Base-by-base conservation (phyloP, 2,113 vertebrate species). In the Gobius niger region DNA sequence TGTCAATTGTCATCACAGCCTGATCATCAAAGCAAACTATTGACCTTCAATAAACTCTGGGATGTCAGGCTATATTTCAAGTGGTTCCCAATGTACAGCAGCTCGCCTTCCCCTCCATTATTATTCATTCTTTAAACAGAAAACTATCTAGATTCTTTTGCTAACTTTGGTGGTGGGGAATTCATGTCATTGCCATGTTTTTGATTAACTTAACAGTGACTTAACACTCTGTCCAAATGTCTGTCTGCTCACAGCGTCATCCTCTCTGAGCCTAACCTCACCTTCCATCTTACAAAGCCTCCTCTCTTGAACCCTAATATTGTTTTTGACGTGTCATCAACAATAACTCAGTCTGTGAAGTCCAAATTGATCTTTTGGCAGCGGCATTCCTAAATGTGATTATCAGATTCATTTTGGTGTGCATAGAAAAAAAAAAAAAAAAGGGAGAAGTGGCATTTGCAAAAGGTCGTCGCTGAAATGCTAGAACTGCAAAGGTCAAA, bases 281-380 rank as follows among this genome's bases (percentile, higher is more conserved):
- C 82, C 59, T 82, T 63, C 53, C 47, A 54, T 76, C 6, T 54
- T 63, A 34, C 81, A 67, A 77, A 78, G 80, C 80, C 85, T 82
- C 63, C 47, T 64, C 68, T 76, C 65, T 69, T 19, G 2, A 63
- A 44, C 44, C 10, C 56, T 54, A 52, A 19, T n/a, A 51, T 78
- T 65, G 19, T 57, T 61, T 9, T 34, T 69, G 56, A 44, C 57
- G 67, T 75, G 60, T 69, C 15, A 60, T 72, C 16, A 63, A 64
- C 65, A 68, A 11, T 2, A 4, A 63, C 11, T 41, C 47, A 18
- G 10, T 73, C 51, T 16, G 9, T 13, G 7, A 18, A 44, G 16
- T 6, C 5, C 49, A 70, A 53, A 63, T 68, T 47, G 19, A 15
- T 63, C 13, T 68, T 56, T 77, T 47, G 47, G 11, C 42, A 49